Evolutionary conservation across 2,888 invertebrate species (phyloP).

Genomic region (Lottia gigantea): DNA sequence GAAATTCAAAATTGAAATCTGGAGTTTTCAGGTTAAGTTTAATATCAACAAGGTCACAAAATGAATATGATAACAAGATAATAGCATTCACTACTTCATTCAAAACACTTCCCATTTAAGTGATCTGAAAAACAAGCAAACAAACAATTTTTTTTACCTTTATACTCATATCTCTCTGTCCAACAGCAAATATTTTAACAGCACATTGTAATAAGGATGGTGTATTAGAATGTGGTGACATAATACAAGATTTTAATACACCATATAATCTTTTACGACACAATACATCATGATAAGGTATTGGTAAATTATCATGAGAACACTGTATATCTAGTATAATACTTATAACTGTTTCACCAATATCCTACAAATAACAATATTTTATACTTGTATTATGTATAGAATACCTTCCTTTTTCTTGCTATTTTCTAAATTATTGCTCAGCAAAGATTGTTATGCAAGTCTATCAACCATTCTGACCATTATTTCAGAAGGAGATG

Average conservation of each 20-base stretch:
- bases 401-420: too few species aligned
- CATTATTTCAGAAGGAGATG: too few species aligned
- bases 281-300: conserved; percentile 32
- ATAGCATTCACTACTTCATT: too few species aligned
- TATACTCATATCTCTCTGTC: conserved; percentile 32
- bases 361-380: conserved; percentile 6
- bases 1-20: too few species aligned
- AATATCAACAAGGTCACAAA: too few species aligned
- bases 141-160: conserved; percentile 36
- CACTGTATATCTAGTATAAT: background rate
- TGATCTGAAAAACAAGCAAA: too few species aligned
- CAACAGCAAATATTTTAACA: conserved; percentile 32
- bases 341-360: background rate
- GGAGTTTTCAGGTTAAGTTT: too few species aligned
- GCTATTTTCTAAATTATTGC: too few species aligned
- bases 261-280: conserved; percentile 35
- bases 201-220: conserved; percentile 39
- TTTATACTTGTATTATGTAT: background rate
- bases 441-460: too few species aligned
- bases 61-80: too few species aligned
- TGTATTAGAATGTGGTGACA: conserved; percentile 32
- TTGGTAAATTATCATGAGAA: conserved; percentile 19
- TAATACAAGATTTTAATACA: conserved; percentile 31
- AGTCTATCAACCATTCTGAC: too few species aligned
- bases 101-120: too few species aligned